Evolutionary conservation across 2,888 invertebrate species (phyloP).

Genomic region (Hypomecis punctinalis): DNA sequence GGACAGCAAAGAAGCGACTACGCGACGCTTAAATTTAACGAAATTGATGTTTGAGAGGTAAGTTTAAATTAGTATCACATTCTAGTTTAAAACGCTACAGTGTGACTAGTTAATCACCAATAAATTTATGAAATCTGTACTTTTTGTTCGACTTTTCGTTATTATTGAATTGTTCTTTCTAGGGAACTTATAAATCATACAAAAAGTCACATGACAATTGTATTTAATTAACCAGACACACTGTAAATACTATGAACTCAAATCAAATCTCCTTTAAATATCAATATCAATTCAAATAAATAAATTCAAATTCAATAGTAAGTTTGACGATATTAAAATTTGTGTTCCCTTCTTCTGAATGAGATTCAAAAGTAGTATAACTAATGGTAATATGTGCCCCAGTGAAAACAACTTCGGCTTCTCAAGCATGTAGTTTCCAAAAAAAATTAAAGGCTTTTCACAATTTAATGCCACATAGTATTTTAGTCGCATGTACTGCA

Average conservation of each 20-base stretch:
- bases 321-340: too few species aligned
- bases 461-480: slow-evolving; percentile 11
- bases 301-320: too few species aligned
- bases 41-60: slow-evolving; percentile 82
- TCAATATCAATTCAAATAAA: too few species aligned
- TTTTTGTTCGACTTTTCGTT: too few species aligned
- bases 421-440: slow-evolving; percentile 31
- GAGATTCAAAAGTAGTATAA: not conserved
- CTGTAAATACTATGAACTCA: too few species aligned
- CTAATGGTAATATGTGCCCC: slow-evolving; percentile 65
- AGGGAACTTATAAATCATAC: too few species aligned
- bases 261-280: too few species aligned
- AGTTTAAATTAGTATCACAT: slow-evolving; percentile 42
- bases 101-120: too few species aligned
- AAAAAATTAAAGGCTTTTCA: slow-evolving; percentile 13
- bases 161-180: too few species aligned
- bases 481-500: slow-evolving; percentile 61
- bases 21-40: slow-evolving; percentile 81
- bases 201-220: too few species aligned
- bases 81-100: not conserved
- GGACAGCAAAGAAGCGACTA: slow-evolving; percentile 76
- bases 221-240: too few species aligned
- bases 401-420: slow-evolving; percentile 41
- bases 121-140: too few species aligned
- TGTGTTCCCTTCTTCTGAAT: not conserved